Evolutionary conservation across 2,888 invertebrate species (phyloP), one percentile per base, ranked within the genome.

Genomic region (Galerucella calmariensis): DNA sequence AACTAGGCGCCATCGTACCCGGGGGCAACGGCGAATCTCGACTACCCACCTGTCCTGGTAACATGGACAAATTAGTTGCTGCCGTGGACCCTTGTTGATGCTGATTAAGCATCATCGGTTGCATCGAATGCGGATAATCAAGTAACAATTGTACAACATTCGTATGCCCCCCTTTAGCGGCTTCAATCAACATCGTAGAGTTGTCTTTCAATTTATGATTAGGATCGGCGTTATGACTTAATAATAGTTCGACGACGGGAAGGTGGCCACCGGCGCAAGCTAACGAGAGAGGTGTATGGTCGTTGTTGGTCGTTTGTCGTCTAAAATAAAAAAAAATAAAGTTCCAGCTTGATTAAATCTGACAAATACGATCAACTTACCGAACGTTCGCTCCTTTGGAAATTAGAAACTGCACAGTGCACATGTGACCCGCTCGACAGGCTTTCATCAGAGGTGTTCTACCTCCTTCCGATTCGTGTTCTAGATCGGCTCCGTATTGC

Each of bases 381-480:
- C 77, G 69, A 27, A 77, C 77, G 62, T 77, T 72, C 27, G 74
- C 77, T 67, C 77, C 92, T 87, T 97, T 96, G 73, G 93, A 92
- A 80, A 98, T 94, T 77, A 99, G 93, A 90, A 97, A 98, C 90
- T 97, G 96, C 81, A 98, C 98, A 79, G 98, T 97, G 88, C 97
- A 97, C 71, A 96, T 89, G 88, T 99, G 98, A 0, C 99, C 99
- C 16, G 98, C 97, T 80, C 98, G 92, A 81, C 97, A 97, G 41
- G 99, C 98, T 89, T 98, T 99, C 99, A 99, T 99, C 84, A 99
- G 89, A 66, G 99, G 98, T 78, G 99, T 99, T 83, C 98, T 92
- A 6, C 98, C 98, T 9, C 85, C 98, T 88, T 99, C 98, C 63
- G 96, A 96, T 89, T 97, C 97, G 88, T 97, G 97, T 88, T 98